These are phyloP conservation scores for Oreochromis mossambicus DNA, from an alignment of 2,797 vertebrate genomes.

Conservation along the genomic window DNA sequence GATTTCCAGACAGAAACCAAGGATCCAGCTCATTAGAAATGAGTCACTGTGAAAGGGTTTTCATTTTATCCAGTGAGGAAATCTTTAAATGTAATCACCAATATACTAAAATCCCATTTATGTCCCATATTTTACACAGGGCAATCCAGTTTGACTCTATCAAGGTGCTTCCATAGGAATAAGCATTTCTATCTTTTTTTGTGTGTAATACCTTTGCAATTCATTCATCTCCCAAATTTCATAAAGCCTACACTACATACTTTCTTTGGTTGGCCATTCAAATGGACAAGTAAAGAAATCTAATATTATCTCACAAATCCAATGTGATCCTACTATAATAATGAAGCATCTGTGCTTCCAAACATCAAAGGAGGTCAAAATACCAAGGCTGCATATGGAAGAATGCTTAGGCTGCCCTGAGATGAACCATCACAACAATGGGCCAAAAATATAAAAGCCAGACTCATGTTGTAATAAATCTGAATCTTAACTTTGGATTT, in stretches of 20 bases:
- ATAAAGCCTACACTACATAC: background rate
- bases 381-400: background rate
- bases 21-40: constrained; percentile 33
- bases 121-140: constrained; percentile 56
- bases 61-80: constrained; percentile 17
- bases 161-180: constrained; percentile 13
- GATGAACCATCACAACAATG: background rate
- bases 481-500: background rate
- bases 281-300: background rate
- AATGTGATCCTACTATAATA: constrained; percentile 10
- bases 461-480: background rate
- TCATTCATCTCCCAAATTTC: background rate
- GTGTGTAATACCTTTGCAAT: background rate
- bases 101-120: constrained; percentile 28
- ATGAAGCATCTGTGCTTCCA: background rate
- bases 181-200: constrained; percentile 28
- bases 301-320: background rate
- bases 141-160: constrained; percentile 50
- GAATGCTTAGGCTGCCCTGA: background rate
- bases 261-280: background rate
- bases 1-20: constrained; percentile 53
- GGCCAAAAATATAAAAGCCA: background rate
- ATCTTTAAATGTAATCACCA: constrained; percentile 25
- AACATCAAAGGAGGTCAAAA: constrained; percentile 9
- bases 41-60: constrained; percentile 21